These are phyloP conservation scores for Oostethus manadensis DNA, from an alignment of 2,113 vertebrate species.

Conservation along the genomic window DNA sequence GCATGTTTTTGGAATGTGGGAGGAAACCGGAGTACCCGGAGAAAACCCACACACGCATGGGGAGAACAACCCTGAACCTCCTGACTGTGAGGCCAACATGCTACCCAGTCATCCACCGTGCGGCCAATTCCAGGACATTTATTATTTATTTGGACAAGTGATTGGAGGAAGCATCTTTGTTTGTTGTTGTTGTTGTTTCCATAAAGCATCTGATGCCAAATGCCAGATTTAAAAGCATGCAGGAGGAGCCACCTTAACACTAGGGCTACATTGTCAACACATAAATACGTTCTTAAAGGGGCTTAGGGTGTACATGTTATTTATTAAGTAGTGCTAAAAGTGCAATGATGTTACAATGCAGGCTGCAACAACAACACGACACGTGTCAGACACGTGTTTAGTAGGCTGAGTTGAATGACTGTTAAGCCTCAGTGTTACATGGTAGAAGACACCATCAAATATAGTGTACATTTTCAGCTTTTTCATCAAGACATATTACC, in stretches of 20 bases:
- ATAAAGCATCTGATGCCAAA: slow-evolving; percentile 59
- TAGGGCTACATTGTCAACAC: slow-evolving; percentile 32
- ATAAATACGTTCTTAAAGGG: slow-evolving; percentile 42
- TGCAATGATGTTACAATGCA: slow-evolving; percentile 53
- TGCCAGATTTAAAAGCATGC: slow-evolving; percentile 70
- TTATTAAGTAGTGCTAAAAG: slow-evolving; percentile 42
- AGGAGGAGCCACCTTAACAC: slow-evolving; percentile 54
- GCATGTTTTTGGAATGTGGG: no score
- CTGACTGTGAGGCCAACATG: no score
- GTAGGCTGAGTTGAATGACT: background rate
- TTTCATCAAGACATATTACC: no score
- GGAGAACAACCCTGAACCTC: no score
- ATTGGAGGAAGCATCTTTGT: slow-evolving; percentile 57
- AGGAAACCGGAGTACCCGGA: no score
- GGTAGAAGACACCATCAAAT: background rate
- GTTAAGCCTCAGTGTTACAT: background rate
- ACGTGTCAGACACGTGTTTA: slow-evolving; percentile 11
- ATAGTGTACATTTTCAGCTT: no score
- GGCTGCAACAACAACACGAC: slow-evolving; percentile 47
- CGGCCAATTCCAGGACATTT: slow-evolving; percentile 64
- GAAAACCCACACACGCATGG: no score
- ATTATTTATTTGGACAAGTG: slow-evolving; percentile 50
- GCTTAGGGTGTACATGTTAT: no score
- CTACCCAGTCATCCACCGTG: no score
- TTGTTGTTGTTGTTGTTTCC: no score